phyloP scores from a whole-genome alignment of 2,797 vertebrate genomes.

The Acestrorhynchus altus region DNA sequence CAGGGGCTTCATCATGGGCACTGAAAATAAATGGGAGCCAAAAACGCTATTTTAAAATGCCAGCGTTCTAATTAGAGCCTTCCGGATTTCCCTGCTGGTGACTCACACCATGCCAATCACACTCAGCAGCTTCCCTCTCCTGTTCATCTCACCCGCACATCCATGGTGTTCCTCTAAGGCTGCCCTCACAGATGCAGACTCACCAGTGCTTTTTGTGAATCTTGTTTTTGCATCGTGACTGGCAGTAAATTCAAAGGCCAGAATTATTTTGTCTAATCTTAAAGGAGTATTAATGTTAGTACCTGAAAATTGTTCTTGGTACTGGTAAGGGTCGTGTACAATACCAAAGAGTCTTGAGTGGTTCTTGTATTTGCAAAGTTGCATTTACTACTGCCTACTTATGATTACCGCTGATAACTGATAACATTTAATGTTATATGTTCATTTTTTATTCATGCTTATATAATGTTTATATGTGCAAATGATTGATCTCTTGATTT shows the following conservation, averaged over 20 bases:
- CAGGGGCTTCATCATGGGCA: constrained; percentile 13
- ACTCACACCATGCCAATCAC: constrained; percentile 42
- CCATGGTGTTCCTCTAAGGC: constrained; percentile 27
- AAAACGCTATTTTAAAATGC: constrained; percentile 49
- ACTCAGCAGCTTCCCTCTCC: constrained; percentile 14
- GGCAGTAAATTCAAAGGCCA: neutral
- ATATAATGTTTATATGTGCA: too few relatives aligned
- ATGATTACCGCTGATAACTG: too few relatives aligned
- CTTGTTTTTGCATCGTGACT: neutral
- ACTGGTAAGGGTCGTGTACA: too few relatives aligned
- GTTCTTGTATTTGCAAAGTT: too few relatives aligned
- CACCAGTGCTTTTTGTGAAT: neutral
- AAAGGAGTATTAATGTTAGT: too few relatives aligned
- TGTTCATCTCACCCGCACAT: neutral
- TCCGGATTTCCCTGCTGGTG: constrained; percentile 33
- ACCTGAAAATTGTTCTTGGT: too few relatives aligned
- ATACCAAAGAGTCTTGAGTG: too few relatives aligned
- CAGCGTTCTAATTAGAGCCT: constrained; percentile 48
- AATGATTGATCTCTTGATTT: too few relatives aligned
- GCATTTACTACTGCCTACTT: too few relatives aligned
- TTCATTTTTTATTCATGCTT: too few relatives aligned
- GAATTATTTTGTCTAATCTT: too few relatives aligned
- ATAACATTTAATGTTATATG: too few relatives aligned
- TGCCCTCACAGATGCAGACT: neutral
- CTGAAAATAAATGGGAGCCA: constrained; percentile 30